Evolutionary conservation across 2,113 vertebrate genomes (phyloP).

Genomic region (Poecile atricapillus): DNA sequence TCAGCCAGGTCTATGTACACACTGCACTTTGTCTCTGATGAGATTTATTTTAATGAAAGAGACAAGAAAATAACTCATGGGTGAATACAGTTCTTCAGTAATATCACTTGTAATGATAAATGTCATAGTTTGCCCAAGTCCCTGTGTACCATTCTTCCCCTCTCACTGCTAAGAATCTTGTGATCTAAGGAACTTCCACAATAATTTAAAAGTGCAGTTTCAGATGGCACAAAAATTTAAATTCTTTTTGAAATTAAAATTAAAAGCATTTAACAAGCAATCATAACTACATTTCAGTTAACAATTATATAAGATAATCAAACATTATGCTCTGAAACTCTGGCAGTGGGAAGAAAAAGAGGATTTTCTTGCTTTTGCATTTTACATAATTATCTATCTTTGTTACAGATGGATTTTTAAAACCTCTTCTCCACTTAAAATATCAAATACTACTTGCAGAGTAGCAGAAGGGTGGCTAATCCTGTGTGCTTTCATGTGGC

Average conservation of each 20-base stretch:
- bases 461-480: neutral
- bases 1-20: neutral
- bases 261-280: conserved; percentile 12
- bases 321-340: neutral
- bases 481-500: neutral
- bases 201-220: neutral
- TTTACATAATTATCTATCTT: conserved; percentile 15
- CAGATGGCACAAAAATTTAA: neutral
- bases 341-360: neutral
- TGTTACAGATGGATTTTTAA: conserved; percentile 18
- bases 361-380: neutral
- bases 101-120: neutral
- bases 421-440: neutral
- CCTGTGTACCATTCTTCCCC: neutral
- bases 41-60: neutral
- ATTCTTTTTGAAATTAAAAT: conserved; percentile 27
- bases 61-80: neutral
- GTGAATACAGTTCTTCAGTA: neutral
- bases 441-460: conserved; percentile 4
- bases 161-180: neutral
- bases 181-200: neutral
- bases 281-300: conserved; percentile 14
- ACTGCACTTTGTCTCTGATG: neutral
- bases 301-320: conserved; percentile 16
- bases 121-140: neutral